These are phyloP conservation scores for Sapayoa aenigma DNA, from an alignment of 2,113 vertebrate genomes.

Conservation along the genomic window DNA sequence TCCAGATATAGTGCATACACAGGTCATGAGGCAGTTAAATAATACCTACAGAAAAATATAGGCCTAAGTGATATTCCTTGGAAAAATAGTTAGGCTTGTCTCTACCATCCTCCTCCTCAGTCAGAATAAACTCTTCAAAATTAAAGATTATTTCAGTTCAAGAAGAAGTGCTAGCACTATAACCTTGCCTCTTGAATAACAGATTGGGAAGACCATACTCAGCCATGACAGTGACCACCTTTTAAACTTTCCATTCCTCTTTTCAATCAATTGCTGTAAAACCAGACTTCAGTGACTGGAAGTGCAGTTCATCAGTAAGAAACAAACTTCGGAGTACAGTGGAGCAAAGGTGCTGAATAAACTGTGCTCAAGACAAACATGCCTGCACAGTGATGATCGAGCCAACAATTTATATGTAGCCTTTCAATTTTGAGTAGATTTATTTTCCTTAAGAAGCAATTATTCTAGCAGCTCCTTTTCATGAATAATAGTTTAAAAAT, in stretches of 20 bases:
- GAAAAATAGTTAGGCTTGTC: not conserved
- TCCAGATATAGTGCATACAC: not conserved
- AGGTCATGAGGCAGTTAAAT: too few species aligned
- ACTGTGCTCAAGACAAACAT: not conserved
- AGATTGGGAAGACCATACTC: not conserved
- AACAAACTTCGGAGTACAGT: not conserved
- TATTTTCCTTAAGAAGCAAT: not conserved
- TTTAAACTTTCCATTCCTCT: not conserved
- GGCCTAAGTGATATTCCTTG: not conserved
- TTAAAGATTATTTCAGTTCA: not conserved
- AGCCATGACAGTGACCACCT: not conserved
- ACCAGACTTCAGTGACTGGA: not conserved
- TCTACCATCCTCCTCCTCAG: not conserved
- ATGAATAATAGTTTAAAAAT: not conserved
- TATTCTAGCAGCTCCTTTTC: not conserved
- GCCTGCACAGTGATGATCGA: not conserved
- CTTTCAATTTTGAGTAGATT: not conserved
- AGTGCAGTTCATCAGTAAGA: not conserved
- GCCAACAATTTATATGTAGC: not conserved
- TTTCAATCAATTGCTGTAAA: not conserved
- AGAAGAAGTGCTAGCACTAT: rapidly evolving
- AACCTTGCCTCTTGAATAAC: not conserved
- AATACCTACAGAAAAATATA: too few species aligned
- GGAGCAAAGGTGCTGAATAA: not conserved
- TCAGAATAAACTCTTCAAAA: not conserved